Percentiles rank a stretch among this genome's conserved stretches.
These are phyloP conservation scores for Misgurnus mizolepis DNA, from an alignment of 2,113 vertebrate genomes.

Conservation along the genomic window DNA sequence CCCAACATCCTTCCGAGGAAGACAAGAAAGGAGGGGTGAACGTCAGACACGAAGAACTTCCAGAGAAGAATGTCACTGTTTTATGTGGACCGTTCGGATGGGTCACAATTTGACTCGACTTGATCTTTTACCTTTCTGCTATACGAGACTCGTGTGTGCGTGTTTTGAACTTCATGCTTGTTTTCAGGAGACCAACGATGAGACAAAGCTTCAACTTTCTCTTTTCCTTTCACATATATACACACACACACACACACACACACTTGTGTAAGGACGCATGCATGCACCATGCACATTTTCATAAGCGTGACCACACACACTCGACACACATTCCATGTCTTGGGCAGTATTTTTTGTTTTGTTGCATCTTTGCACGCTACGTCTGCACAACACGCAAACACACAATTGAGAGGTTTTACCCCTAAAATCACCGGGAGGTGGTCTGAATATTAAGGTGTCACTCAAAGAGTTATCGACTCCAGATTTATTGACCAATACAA, in stretches of 20 bases:
- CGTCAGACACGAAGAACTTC: neutral
- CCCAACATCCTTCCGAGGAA: conserved; percentile 6
- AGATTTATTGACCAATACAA: neutral
- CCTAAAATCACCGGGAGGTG: neutral
- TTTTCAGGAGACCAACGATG: conserved; percentile 2
- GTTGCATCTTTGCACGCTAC: conserved; percentile 52
- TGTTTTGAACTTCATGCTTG: conserved; percentile 42
- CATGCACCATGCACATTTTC: conserved; percentile 37
- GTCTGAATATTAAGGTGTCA: neutral
- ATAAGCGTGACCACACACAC: conserved; percentile 40
- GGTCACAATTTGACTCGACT: conserved; percentile 34
- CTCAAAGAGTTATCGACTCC: neutral
- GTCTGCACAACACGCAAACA: conserved; percentile 61
- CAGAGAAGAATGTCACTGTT: conserved; percentile 52
- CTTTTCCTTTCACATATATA: conserved; percentile 10
- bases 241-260: conserved; percentile 38
- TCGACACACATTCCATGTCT: conserved; percentile 48
- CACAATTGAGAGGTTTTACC: conserved; percentile 51
- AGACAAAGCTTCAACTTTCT: neutral
- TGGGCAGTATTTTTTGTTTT: conserved; percentile 38
- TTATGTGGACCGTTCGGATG: conserved; percentile 36
- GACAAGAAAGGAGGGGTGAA: conserved; percentile 35
- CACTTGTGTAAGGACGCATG: neutral
- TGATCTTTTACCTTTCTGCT: conserved; percentile 35
- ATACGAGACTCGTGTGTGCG: neutral